Conservation (phyloP, 2,797 vertebrate species). For the Euthynnus affinis region DNA sequence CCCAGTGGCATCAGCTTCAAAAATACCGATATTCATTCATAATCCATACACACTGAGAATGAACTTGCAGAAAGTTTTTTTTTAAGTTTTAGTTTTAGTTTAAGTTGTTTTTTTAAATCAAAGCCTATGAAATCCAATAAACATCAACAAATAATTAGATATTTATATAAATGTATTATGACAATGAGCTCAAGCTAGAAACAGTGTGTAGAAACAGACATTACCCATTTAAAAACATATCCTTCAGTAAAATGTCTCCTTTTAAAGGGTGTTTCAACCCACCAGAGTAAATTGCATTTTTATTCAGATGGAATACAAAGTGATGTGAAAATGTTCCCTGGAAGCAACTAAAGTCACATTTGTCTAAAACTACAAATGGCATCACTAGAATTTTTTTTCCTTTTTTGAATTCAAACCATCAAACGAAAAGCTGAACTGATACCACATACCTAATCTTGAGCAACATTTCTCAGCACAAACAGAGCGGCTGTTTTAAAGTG, state of each 20-base stretch:
- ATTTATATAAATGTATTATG: constrained; percentile 2
- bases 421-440: background rate
- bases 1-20: background rate
- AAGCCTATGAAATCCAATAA: background rate
- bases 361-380: background rate
- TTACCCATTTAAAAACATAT: background rate
- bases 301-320: background rate
- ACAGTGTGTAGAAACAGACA: background rate
- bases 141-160: background rate
- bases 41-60: background rate
- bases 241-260: background rate
- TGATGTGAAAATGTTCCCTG: background rate
- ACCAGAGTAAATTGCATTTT: background rate
- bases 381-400: background rate
- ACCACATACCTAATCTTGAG: background rate
- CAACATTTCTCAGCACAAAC: no score
- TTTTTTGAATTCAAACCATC: constrained; percentile 1
- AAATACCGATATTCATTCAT: background rate
- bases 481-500: background rate
- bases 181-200: background rate
- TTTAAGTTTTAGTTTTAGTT: no score
- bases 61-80: background rate
- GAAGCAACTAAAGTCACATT: background rate
- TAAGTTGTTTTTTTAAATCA: background rate
- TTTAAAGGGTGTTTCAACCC: background rate